phyloP scores from a whole-genome alignment of 2,113 vertebrate species.

The Takifugu bimaculatus region DNA sequence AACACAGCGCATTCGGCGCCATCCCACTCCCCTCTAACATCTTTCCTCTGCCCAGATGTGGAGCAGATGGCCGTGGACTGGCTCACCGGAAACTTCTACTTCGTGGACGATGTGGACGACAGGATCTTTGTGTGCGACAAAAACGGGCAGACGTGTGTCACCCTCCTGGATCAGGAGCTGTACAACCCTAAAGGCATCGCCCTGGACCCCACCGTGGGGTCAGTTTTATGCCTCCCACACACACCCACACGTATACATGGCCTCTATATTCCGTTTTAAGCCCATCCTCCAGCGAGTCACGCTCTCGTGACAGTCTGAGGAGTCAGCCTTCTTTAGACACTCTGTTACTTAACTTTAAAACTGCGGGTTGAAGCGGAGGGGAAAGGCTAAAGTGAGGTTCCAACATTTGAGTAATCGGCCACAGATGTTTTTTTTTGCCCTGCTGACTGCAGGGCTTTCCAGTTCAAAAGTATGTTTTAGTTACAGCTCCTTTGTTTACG shows the following conservation, averaged over 20 bases:
- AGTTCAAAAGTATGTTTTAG: conserved; percentile 34
- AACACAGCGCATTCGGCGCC: not conserved
- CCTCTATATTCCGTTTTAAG: not conserved
- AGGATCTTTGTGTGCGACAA: conserved; percentile 95
- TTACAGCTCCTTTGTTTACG: conserved; percentile 36
- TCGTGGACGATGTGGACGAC: conserved; percentile 96
- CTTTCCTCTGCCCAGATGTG: conserved; percentile 79
- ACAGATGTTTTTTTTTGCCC: conserved; percentile 44
- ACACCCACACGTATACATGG: not conserved
- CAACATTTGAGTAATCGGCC: conserved; percentile 31
- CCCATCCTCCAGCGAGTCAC: too few species aligned
- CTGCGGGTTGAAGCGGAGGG: conserved; percentile 2
- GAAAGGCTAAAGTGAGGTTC: conserved; percentile 17
- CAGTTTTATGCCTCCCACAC: conserved; percentile 40
- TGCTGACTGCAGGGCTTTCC: conserved; percentile 18
- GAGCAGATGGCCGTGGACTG: conserved; percentile 99
- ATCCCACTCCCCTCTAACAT: not conserved
- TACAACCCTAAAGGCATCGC: conserved; percentile 98
- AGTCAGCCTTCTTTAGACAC: conserved; percentile 10
- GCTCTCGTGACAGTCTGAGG: too few species aligned
- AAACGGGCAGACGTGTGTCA: conserved; percentile 90
- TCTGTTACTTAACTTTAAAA: conserved; percentile 29
- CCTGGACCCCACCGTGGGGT: conserved; percentile 95
- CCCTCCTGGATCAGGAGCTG: conserved; percentile 91
- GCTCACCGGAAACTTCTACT: conserved; percentile 99